Percentiles rank a stretch among this genome's conserved stretches.
Conservation (phyloP, 2,797 vertebrate species). For the Spatula versicolor region DNA sequence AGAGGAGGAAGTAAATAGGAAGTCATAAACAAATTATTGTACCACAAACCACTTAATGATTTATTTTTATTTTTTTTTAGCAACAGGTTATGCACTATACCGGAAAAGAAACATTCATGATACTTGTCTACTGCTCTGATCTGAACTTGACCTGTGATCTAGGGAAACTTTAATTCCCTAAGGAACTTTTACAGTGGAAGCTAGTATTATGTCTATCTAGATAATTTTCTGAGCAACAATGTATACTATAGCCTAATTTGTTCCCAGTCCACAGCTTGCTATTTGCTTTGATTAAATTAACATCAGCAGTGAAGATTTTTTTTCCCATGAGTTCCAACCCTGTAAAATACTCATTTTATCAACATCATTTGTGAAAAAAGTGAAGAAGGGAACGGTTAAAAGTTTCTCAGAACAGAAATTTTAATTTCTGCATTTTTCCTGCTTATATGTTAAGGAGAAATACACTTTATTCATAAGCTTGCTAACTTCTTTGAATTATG, state of each 20-base stretch:
- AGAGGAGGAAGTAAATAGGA: background rate
- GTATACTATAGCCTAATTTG: background rate
- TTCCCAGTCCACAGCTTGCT: background rate
- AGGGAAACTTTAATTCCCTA: background rate
- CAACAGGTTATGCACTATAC: background rate
- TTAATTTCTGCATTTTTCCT: accelerated
- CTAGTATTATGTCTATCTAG: background rate
- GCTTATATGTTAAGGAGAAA: background rate
- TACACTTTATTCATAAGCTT: background rate
- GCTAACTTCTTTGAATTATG: background rate
- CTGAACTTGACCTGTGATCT: conserved; percentile 28
- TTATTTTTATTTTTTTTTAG: background rate
- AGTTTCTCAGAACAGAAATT: background rate
- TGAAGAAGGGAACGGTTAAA: background rate
- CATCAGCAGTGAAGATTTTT: background rate
- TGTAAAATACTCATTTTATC: background rate
- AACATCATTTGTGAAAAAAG: background rate
- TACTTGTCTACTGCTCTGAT: conserved; percentile 18
- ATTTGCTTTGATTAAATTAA: background rate
- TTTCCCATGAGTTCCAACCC: background rate
- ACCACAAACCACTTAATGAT: background rate
- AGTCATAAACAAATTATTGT: background rate
- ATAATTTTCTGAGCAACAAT: background rate
- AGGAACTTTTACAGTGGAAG: background rate
- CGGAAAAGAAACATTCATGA: conserved; percentile 34